Evolutionary conservation across 2,113 vertebrate species (phyloP).

Genomic region (Cyphomyrus discorhynchus): DNA sequence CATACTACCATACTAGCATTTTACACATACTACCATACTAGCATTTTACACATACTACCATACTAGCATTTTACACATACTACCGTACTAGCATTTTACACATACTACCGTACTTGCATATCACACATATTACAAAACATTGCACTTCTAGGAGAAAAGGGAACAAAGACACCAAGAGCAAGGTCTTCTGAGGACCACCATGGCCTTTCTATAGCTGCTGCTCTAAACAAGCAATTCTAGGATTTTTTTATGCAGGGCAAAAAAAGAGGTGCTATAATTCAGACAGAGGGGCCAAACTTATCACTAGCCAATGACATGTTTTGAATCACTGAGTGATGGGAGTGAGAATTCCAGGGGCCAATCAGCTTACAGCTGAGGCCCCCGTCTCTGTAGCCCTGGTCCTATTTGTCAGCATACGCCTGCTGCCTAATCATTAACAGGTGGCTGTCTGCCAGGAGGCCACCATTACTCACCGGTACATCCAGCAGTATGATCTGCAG

Average conservation of each 20-base stretch:
- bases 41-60: too few species aligned
- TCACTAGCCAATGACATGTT: not conserved
- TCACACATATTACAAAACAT: too few species aligned
- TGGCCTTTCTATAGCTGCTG: not conserved
- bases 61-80: too few species aligned
- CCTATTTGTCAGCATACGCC: not conserved
- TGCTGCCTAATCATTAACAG: not conserved
- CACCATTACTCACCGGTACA: slow-evolving; percentile 77
- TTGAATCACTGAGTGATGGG: not conserved
- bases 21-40: not conserved
- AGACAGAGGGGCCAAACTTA: not conserved
- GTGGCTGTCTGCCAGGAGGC: slow-evolving; percentile 18
- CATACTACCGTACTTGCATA: too few species aligned
- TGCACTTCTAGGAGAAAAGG: too few species aligned
- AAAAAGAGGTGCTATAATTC: not conserved
- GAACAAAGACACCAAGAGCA: not conserved
- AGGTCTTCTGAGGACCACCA: not conserved
- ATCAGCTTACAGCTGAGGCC: not conserved
- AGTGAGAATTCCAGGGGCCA: not conserved
- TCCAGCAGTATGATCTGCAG: slow-evolving; percentile 91
- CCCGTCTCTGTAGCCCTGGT: not conserved
- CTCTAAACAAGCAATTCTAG: not conserved
- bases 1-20: not conserved
- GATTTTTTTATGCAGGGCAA: not conserved
- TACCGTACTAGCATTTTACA: not conserved